Percentiles rank a stretch among this genome's conserved stretches.
phyloP scores from a whole-genome alignment of 2,113 vertebrate species.

The Chaenogobius annularis region DNA sequence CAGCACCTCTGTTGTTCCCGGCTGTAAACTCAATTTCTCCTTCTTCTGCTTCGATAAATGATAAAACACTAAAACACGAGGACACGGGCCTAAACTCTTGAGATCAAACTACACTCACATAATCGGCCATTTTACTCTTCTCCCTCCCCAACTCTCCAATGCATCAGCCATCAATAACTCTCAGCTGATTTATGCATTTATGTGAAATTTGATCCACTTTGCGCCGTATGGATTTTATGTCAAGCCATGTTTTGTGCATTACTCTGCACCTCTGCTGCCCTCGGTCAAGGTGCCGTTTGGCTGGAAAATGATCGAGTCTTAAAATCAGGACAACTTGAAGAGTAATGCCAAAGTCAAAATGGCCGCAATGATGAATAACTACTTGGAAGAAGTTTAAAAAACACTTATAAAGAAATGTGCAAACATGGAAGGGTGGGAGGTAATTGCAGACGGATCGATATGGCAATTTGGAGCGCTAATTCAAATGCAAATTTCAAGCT shows the following conservation, averaged over 20 bases:
- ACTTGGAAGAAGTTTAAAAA: slow-evolving; percentile 25
- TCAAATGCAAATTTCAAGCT: slow-evolving; percentile 64
- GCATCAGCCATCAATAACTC: slow-evolving; percentile 43
- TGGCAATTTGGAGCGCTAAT: slow-evolving; percentile 57
- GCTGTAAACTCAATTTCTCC: neutral
- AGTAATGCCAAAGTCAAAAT: slow-evolving; percentile 16
- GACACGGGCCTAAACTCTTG: neutral
- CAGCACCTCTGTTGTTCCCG: neutral
- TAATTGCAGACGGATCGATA: slow-evolving; percentile 60
- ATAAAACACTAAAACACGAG: neutral
- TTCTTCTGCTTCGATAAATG: neutral
- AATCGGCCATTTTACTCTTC: slow-evolving; percentile 4
- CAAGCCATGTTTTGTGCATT: slow-evolving; percentile 56
- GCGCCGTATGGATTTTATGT: slow-evolving; percentile 56
- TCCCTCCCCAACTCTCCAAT: slow-evolving; percentile 6
- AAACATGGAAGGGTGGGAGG: slow-evolving; percentile 35
- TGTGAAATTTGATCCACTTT: slow-evolving; percentile 48
- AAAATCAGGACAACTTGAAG: neutral
- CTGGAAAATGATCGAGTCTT: neutral
- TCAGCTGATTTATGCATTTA: slow-evolving; percentile 40
- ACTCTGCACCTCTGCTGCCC: slow-evolving; percentile 28
- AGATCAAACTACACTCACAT: neutral
- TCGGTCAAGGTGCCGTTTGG: slow-evolving; percentile 26
- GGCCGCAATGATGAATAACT: slow-evolving; percentile 36
- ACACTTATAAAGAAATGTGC: slow-evolving; percentile 23